Evolutionary conservation across 1,140 invertebrate species (phyloP), one percentile per base, ranked within the genome.

Genomic region (Dufourea novaeangliae): DNA sequence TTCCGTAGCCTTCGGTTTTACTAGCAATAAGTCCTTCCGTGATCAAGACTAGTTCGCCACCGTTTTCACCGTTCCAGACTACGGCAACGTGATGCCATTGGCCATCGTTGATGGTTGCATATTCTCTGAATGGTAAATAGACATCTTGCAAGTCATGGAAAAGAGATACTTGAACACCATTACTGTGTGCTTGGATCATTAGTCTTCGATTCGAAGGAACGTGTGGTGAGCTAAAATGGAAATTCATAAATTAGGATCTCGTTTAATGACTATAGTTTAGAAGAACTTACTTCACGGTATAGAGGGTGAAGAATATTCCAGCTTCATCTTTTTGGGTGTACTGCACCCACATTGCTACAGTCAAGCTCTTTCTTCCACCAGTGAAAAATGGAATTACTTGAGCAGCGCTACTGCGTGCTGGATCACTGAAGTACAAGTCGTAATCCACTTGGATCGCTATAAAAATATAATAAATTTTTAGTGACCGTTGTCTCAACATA

Each of bases 51-150:
- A 98, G 92, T 89, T 97, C 96, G 72, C 97, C 96, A 20, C 97
- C 95, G 59, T 95, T 95, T 46, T 94, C 94, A n/a, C 97, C 97
- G 82, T 97, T 96, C 98, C 98, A 99, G 20, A 98, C 96, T 29
- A 99, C 93, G 22, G 98, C 97, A 22, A 99, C 95, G 89, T 99
- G 98, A 94, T 99, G 98, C 98, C 98, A 99, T 89, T 98, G 97
- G 12, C 97, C 98, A 88, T 99, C 98, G 85, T 98, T 99, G 27
- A 99, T 96, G 0, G 97, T 97, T 4, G 98, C 97, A 83, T 97
- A 98, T 89, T 98, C 97, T 66, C 96, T 94, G 91, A 97, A 99
- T 85, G 96, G 97, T 25, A 98, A 92, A 92, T 97, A 98, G n/a
- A 97, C 96, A 88, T 98, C 97, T 91, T 97, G 96, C 1, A 97